phyloP scores from a whole-genome alignment of 1,140 invertebrate genomes.

The Drosophila ohnishii region DNA sequence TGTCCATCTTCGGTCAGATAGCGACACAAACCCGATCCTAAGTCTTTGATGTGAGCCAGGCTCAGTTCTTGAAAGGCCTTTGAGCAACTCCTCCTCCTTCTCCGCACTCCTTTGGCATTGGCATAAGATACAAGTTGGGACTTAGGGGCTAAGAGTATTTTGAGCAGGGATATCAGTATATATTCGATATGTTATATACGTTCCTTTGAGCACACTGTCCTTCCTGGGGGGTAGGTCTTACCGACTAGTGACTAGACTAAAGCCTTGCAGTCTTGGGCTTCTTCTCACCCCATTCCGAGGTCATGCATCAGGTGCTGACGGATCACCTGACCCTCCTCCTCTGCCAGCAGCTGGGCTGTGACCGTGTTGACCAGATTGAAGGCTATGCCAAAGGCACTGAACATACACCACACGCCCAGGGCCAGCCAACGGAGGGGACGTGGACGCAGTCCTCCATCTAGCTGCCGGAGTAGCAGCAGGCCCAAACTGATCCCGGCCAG shows the following conservation, averaged over 20 bases:
- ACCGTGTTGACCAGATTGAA: constrained; percentile 93
- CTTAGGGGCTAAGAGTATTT: constrained; percentile 50
- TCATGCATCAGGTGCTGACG: constrained; percentile 78
- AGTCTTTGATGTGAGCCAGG: constrained; percentile 70
- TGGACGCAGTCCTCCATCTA: constrained; percentile 95
- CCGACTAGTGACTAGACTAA: constrained; percentile 63
- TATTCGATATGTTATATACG: constrained; percentile 19
- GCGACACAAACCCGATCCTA: constrained; percentile 43
- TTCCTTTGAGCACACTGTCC: constrained; percentile 68
- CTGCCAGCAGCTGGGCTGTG: constrained; percentile 73
- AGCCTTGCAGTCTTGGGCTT: constrained; percentile 57
- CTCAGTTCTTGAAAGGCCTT: constrained; percentile 46
- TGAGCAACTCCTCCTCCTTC: constrained; percentile 28
- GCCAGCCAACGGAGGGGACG: constrained; percentile 97
- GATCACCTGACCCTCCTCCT: constrained; percentile 75
- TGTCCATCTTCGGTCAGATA: constrained; percentile 2
- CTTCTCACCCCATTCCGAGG: constrained; percentile 67
- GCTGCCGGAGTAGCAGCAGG: constrained; percentile 96
- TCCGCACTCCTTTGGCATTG: constrained; percentile 63
- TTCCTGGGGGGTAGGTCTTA: constrained; percentile 55
- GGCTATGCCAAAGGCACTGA: constrained; percentile 95
- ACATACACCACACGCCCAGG: constrained; percentile 94
- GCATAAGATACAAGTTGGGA: constrained; percentile 65
- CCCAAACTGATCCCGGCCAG: constrained; percentile 94
- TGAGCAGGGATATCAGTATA: constrained; percentile 40